phyloP scores from a whole-genome alignment of 2,113 vertebrate species.

The Hyaena hyaena region DNA sequence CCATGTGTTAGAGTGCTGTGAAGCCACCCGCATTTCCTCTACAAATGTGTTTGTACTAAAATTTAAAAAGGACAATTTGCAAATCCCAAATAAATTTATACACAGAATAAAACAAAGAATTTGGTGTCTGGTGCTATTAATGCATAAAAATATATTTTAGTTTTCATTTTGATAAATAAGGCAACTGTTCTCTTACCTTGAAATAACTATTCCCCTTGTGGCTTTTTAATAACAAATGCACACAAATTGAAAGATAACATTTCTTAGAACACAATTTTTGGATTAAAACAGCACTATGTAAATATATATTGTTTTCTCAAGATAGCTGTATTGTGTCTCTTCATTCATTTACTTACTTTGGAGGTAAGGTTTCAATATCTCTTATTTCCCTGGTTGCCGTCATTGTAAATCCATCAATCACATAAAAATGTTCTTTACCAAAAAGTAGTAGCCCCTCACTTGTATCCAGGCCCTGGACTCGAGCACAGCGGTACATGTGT shows the following conservation, averaged over 20 bases:
- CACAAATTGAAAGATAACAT: not conserved
- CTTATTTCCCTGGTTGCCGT: conserved; percentile 97
- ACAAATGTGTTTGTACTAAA: not conserved
- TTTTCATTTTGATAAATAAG: conserved; percentile 21
- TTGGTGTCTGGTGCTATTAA: not conserved
- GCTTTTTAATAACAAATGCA: not conserved
- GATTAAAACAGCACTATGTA: not conserved
- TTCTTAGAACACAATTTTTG: not conserved
- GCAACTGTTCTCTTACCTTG: not conserved
- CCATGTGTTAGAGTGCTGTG: not conserved
- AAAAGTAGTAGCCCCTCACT: conserved; percentile 98
- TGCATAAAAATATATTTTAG: not conserved
- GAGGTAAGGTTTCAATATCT: conserved; percentile 97
- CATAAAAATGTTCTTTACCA: conserved; percentile 99
- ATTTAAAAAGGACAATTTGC: not conserved
- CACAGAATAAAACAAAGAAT: not conserved
- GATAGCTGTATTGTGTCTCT: not conserved
- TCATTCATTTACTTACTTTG: conserved; percentile 89
- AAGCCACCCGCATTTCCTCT: not conserved
- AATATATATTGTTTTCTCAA: not conserved
- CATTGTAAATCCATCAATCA: conserved; percentile 99
- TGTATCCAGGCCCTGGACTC: conserved; percentile 98
- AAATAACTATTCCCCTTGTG: not conserved
- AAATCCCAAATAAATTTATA: conserved; percentile 9
- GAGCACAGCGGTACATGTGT: conserved; percentile 98